Conservation (phyloP, 2,888 invertebrate genomes). For the Malthinus seriepunctatus region DNA sequence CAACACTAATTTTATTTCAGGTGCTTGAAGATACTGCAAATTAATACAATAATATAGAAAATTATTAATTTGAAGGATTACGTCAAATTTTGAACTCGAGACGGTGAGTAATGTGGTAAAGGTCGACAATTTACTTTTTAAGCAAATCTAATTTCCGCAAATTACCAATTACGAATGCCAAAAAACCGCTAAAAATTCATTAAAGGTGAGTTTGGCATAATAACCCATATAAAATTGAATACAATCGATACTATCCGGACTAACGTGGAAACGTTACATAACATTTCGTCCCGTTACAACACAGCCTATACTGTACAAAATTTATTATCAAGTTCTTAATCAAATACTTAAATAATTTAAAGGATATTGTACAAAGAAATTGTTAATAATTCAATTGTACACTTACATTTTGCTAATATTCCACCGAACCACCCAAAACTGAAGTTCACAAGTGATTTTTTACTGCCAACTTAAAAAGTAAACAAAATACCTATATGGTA, state of each 20-base stretch:
- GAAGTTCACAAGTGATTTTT: not conserved
- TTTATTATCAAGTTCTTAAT: too few species aligned
- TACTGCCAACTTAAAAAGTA: not conserved
- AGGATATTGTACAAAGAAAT: too few species aligned
- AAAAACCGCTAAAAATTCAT: slow-evolving; percentile 15
- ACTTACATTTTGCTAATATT: slow-evolving; percentile 4
- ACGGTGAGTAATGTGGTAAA: too few species aligned
- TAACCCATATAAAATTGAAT: slow-evolving; percentile 1
- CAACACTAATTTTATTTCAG: slow-evolving; percentile 4
- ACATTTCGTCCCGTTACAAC: not conserved
- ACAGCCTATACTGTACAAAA: too few species aligned
- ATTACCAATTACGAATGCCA: not conserved
- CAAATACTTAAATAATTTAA: too few species aligned
- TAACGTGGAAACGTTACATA: slow-evolving; percentile 25
- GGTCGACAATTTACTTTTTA: not conserved
- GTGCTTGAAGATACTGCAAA: too few species aligned
- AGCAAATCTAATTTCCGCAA: not conserved
- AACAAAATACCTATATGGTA: too few species aligned
- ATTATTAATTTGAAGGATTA: not conserved
- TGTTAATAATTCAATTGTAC: not conserved
- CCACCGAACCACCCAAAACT: slow-evolving; percentile 1
- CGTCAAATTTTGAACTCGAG: not conserved
- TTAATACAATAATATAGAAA: not conserved
- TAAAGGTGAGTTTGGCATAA: slow-evolving; percentile 13
- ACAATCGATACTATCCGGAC: slow-evolving; percentile 25